phyloP scores from a whole-genome alignment of 2,888 invertebrate genomes.

The Caenorhabditis panamensis region DNA sequence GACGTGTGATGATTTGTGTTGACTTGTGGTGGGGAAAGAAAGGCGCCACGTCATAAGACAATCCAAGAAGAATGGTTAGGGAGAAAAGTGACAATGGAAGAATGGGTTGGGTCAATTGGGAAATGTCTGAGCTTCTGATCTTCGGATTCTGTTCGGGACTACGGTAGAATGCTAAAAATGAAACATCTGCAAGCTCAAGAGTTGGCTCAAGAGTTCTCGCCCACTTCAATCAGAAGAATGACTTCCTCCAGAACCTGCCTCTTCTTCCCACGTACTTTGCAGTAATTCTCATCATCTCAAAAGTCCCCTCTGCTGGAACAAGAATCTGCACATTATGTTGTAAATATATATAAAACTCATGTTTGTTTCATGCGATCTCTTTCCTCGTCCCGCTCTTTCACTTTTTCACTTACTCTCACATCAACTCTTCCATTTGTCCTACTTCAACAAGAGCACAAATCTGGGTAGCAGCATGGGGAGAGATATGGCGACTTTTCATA shows the following conservation, averaged over 20 bases:
- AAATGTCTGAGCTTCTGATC: too few relatives aligned
- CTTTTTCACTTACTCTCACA: conserved; percentile 19
- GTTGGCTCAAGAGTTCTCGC: too few relatives aligned
- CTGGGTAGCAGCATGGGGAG: too few relatives aligned
- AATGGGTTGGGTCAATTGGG: too few relatives aligned
- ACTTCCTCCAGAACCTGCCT: too few relatives aligned
- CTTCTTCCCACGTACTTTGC: not conserved
- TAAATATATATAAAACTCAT: conserved; percentile 42
- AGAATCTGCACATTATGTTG: conserved; percentile 9
- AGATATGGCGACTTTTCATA: conserved; percentile 46
- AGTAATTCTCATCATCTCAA: not conserved
- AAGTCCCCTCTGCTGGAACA: not conserved
- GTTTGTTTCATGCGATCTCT: conserved; percentile 39
- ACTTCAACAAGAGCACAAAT: conserved; percentile 15
- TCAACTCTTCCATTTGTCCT: not conserved
- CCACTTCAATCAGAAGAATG: too few relatives aligned
- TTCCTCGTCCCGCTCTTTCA: conserved; percentile 3
- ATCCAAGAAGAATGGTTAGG: too few relatives aligned
- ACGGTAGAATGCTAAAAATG: too few relatives aligned
- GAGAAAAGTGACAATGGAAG: too few relatives aligned
- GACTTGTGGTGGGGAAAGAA: conserved; percentile 18
- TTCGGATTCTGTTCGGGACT: too few relatives aligned
- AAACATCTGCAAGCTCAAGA: too few relatives aligned
- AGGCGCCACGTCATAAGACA: conserved; percentile 22
- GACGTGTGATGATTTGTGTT: too few relatives aligned